These are phyloP conservation scores for Caiman crocodilus DNA, from an alignment of 2,797 vertebrate genomes.

Conservation along the genomic window DNA sequence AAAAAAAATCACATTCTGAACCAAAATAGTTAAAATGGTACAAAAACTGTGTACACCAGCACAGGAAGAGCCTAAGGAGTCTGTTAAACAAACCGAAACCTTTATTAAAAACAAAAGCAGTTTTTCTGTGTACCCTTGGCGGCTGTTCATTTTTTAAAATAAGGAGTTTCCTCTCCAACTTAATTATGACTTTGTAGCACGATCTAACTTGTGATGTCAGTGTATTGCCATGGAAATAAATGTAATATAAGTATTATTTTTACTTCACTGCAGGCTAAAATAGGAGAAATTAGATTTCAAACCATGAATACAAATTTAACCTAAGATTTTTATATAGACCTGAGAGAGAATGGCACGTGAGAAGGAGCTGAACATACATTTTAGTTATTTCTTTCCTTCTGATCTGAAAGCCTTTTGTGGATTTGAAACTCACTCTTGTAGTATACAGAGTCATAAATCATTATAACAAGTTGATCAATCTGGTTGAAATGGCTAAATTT, in stretches of 20 bases:
- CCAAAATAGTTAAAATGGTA: not conserved
- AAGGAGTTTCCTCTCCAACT: not conserved
- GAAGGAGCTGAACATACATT: not conserved
- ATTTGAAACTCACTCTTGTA: not conserved
- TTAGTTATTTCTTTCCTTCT: not conserved
- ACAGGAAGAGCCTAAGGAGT: not conserved
- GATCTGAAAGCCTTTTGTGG: not conserved
- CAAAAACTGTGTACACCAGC: not conserved
- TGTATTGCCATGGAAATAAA: not conserved
- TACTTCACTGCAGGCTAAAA: slow-evolving; percentile 4
- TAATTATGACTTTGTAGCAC: fast-evolving
- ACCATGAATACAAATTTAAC: not conserved
- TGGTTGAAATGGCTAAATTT: slow-evolving; percentile 61
- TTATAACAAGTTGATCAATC: slow-evolving; percentile 43
- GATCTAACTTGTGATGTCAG: not conserved
- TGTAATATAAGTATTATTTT: not conserved
- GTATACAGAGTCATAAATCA: slow-evolving; percentile 48
- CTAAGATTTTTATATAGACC: not conserved
- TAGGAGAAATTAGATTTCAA: not conserved
- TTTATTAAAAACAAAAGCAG: not conserved
- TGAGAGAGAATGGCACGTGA: not conserved
- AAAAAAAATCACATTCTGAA: not conserved
- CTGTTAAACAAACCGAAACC: not conserved
- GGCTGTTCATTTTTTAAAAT: not conserved
- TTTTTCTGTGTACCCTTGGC: not conserved